Base-by-base conservation (phyloP, 2,797 vertebrate species). In the Morus bassanus region DNA sequence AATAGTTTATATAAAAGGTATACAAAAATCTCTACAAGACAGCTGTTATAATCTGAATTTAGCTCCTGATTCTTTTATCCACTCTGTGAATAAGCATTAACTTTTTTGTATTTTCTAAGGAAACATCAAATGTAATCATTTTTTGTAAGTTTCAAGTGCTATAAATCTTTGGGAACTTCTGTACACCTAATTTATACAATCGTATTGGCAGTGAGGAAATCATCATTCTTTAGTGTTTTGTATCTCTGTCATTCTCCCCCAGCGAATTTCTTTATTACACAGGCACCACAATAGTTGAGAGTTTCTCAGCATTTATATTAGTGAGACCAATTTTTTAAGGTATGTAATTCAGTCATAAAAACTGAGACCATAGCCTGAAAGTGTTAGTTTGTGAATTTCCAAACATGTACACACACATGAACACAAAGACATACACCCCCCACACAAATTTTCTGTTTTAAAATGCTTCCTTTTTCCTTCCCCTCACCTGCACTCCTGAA, bases 61-160 rank as follows among this genome's bases (percentile, higher is more conserved):
- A 96, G 54, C 73, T 96, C 79, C 81, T 77, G 68, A 88, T 87
- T 97, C 78, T 91, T 96, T 97, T 92, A 96, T 85, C 69, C 56
- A 61, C 39, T 91, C 89, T 87, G 61, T 39, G 27, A 95, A 91
- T 93, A 97, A 94, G 51, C 93, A 92, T 68, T 45, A 89, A 73
- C 30, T 85, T 96, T 97, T 91, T 94, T 88, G 59, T 95, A 93
- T 97, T 97, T 97, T 83, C 86, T 96, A 93, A 88, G 46, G 75
- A 57, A 90, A 83, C 74, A 96, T 87, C 91, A 94, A 93, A 95
- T 88, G 77, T 69, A 92, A 96, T 97, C 3, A 70, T 88, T 89
- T 96, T 90, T 84, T 74, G 68, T 95, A 96, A 95, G 82, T 97
- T 97, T 96, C 95, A 79, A 94, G 91, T 75, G 93, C 80, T 95